Evolutionary conservation across 2,113 vertebrate species (phyloP).

Genomic region (Petroica traversi): DNA sequence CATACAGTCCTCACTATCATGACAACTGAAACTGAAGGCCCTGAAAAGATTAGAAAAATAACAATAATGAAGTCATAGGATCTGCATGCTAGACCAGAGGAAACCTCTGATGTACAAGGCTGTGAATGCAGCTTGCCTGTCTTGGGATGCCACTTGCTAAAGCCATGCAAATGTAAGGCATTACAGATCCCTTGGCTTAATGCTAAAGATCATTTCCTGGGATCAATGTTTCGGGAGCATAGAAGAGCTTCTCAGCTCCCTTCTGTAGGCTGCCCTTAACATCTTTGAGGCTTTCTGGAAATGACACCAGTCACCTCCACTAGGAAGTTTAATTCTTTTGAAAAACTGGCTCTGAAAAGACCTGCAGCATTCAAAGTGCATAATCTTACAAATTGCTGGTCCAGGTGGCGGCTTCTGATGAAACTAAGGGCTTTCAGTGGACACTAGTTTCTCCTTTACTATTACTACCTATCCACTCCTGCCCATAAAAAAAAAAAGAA

Average conservation of each 20-base stretch:
- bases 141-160: background rate
- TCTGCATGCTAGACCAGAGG: background rate
- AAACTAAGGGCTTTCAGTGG: background rate
- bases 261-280: background rate
- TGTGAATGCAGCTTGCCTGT: rapidly evolving
- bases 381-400: background rate
- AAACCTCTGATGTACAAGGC: background rate
- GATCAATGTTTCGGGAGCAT: rapidly evolving
- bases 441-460: background rate
- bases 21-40: background rate
- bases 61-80: background rate
- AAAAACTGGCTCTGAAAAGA: background rate
- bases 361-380: background rate
- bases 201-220: background rate
- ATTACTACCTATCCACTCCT: background rate
- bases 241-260: background rate
- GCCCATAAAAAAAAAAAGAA: background rate
- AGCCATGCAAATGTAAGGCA: rapidly evolving
- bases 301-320: background rate
- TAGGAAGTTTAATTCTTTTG: background rate
- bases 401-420: background rate
- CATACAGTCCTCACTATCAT: background rate
- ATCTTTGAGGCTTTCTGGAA: background rate
- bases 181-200: background rate
- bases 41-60: background rate